A percentile compares a stretch with the other conserved stretches of the same genome.
Conservation (phyloP, 2,113 vertebrate genomes). For the Oncorhynchus kisutch region DNA sequence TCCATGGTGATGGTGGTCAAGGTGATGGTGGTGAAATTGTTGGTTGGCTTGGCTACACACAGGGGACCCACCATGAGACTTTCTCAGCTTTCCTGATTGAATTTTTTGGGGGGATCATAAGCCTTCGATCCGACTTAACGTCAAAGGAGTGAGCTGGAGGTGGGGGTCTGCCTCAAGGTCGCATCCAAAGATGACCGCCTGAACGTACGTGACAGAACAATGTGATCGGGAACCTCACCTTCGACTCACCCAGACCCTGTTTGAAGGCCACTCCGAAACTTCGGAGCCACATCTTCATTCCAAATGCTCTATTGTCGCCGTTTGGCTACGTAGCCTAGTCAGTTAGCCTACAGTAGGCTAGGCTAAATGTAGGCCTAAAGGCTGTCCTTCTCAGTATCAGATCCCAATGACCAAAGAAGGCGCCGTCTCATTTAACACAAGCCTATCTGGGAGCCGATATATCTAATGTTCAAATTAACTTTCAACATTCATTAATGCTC, state of each 20-base stretch:
- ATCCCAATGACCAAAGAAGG: not conserved
- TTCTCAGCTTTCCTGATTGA: not conserved
- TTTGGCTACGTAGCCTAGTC: too few relatives aligned
- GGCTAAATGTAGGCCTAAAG: too few relatives aligned
- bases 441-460: not conserved
- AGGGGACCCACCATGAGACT: not conserved
- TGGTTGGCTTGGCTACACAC: not conserved
- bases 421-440: not conserved
- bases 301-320: too few relatives aligned
- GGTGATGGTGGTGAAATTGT: not conserved
- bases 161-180: constrained; percentile 10
- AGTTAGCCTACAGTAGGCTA: too few relatives aligned
- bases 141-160: constrained; percentile 2
- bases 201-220: not conserved
- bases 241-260: not conserved
- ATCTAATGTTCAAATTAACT: not conserved
- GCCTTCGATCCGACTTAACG: constrained; percentile 24
- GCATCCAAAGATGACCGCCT: constrained; percentile 14
- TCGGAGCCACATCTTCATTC: too few relatives aligned
- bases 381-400: too few relatives aligned
- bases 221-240: too few relatives aligned
- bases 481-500: not conserved
- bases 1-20: not conserved
- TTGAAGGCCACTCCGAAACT: not conserved
- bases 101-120: constrained; percentile 3